Evolutionary conservation across 64 coral and sea anemone species (phyloP).

Genomic region (Montipora efflorescens): DNA sequence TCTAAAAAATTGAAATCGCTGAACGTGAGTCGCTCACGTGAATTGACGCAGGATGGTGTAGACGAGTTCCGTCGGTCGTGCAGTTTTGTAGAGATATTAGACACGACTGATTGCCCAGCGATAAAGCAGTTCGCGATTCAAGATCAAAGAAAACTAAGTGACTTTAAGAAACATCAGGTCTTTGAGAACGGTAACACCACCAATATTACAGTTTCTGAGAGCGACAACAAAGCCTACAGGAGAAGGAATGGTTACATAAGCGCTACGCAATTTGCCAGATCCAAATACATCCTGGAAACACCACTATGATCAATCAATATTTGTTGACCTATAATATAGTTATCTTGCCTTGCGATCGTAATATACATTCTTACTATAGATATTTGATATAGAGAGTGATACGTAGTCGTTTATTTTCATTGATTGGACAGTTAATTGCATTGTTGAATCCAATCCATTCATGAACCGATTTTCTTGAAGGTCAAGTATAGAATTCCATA

Average conservation of each 20-base stretch:
- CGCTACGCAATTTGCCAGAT: slow-evolving; percentile 24
- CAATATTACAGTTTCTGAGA: neutral
- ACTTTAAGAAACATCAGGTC: neutral
- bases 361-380: neutral
- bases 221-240: neutral
- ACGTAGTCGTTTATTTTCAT: neutral
- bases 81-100: slow-evolving; percentile 4
- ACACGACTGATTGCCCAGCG: slow-evolving; percentile 41
- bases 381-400: neutral
- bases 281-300: slow-evolving; percentile 26
- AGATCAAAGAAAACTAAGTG: neutral
- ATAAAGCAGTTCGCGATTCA: neutral
- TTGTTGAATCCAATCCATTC: neutral
- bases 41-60: slow-evolving; percentile 7
- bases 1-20: neutral
- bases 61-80: neutral
- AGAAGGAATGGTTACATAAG: slow-evolving; percentile 22
- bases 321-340: neutral
- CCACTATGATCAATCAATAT: neutral
- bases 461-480: neutral
- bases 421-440: neutral
- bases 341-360: neutral
- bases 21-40: slow-evolving; percentile 13
- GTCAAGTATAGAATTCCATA: neutral
- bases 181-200: neutral